Percentiles rank a stretch among this genome's conserved stretches.
Conservation (phyloP, 2,888 invertebrate species). For the Amblyteles armatorius region DNA sequence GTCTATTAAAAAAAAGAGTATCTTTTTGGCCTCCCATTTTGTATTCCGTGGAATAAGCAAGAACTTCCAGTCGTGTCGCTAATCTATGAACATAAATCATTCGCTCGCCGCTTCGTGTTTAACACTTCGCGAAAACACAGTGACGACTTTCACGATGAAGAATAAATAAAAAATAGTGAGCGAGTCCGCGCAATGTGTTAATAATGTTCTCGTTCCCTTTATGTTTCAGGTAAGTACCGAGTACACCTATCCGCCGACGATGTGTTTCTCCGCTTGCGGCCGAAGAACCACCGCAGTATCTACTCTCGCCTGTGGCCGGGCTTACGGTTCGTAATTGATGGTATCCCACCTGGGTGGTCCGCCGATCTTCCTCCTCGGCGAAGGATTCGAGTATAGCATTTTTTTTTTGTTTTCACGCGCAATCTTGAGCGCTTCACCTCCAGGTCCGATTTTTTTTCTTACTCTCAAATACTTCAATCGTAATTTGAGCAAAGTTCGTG, state of each 20-base stretch:
- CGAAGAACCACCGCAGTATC: constrained; percentile 47
- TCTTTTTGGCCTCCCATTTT: too few species aligned
- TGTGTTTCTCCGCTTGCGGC: constrained; percentile 41
- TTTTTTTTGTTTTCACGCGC: constrained; percentile 17
- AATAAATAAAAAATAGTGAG: neutral
- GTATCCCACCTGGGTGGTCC: constrained; percentile 67
- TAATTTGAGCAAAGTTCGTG: constrained; percentile 25
- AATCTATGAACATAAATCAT: neutral
- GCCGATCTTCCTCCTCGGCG: constrained; percentile 24
- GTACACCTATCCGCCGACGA: constrained; percentile 56
- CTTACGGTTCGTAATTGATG: constrained; percentile 67
- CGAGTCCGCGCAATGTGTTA: constrained; percentile 24
- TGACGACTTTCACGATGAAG: neutral
- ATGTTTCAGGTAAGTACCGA: constrained; percentile 68
- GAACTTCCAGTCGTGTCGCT: neutral
- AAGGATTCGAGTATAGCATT: constrained; percentile 5
- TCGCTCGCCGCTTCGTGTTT: neutral
- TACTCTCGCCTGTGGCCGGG: constrained; percentile 51
- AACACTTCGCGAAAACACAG: neutral
- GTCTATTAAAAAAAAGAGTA: too few species aligned
- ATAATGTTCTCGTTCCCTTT: constrained; percentile 55
- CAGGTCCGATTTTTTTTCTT: neutral
- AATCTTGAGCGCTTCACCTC: neutral
- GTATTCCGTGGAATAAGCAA: neutral
- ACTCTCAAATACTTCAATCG: neutral